phyloP scores from a whole-genome alignment of 1,140 invertebrate species.

The Drosophila biarmipes region DNA sequence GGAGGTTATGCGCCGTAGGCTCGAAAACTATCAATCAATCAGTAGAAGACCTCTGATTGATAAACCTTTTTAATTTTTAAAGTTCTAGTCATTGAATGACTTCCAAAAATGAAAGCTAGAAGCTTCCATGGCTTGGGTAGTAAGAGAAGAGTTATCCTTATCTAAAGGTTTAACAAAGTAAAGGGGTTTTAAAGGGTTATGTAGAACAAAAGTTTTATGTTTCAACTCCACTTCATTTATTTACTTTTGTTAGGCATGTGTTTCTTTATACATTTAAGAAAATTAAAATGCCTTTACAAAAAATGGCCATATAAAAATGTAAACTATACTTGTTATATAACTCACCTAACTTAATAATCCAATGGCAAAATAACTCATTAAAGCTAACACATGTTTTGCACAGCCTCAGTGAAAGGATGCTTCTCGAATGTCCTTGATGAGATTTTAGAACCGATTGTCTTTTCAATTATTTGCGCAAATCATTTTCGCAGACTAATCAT shows the following conservation, averaged over 20 bases:
- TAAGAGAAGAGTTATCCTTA: too few relatives aligned
- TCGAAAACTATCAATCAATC: slow-evolving; percentile 26
- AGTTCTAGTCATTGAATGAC: slow-evolving; percentile 16
- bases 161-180: too few relatives aligned
- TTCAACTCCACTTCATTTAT: background rate
- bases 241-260: slow-evolving; percentile 6
- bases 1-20: slow-evolving; percentile 30
- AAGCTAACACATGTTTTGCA: background rate
- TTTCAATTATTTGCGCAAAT: slow-evolving; percentile 51
- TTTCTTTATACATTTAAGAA: slow-evolving; percentile 2
- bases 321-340: slow-evolving; percentile 39
- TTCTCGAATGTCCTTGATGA: slow-evolving; percentile 18
- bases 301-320: background rate
- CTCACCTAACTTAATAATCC: slow-evolving; percentile 39
- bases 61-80: slow-evolving; percentile 12
- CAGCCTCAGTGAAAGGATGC: background rate
- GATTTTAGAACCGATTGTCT: slow-evolving; percentile 8
- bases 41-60: slow-evolving; percentile 12
- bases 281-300: too few relatives aligned
- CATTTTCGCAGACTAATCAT: slow-evolving; percentile 51
- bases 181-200: too few relatives aligned
- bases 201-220: background rate
- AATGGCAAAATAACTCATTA: background rate
- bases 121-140: background rate
- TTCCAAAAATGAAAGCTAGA: background rate